Conservation (phyloP, 2,888 invertebrate genomes). For the Tortrix viridana region DNA sequence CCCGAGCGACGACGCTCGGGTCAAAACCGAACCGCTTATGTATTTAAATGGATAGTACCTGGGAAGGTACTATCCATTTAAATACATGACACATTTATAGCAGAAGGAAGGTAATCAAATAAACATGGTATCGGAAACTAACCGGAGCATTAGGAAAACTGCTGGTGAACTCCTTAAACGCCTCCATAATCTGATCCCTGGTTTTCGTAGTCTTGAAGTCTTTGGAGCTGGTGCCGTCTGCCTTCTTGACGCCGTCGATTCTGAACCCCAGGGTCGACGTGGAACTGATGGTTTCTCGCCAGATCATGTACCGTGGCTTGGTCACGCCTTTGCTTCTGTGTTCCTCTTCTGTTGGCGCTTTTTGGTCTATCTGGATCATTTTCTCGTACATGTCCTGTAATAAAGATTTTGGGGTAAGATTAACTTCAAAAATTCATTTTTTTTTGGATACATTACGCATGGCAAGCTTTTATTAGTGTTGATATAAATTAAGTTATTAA, state of each 20-base stretch:
- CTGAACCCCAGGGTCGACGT: conserved; percentile 98
- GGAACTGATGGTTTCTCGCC: conserved; percentile 98
- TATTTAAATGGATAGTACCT: too few species aligned
- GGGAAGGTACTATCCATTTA: too few species aligned
- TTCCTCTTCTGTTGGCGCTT: conserved; percentile 95
- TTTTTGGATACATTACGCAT: not conserved
- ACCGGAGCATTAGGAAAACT: conserved; percentile 92
- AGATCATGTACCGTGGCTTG: conserved; percentile 97
- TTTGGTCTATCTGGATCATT: conserved; percentile 96
- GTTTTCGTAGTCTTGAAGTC: conserved; percentile 97
- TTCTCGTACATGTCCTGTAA: conserved; percentile 97
- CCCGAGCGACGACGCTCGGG: too few species aligned
- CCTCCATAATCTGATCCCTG: conserved; percentile 90
- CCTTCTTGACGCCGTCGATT: conserved; percentile 96
- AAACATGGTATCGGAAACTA: conserved; percentile 62
- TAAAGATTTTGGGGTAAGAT: not conserved
- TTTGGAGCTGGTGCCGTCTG: conserved; percentile 95
- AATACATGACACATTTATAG: too few species aligned
- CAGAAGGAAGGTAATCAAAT: not conserved
- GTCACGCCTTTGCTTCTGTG: conserved; percentile 95
- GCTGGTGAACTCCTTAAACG: conserved; percentile 91
- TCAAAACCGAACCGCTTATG: too few species aligned
- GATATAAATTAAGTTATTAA: too few species aligned
- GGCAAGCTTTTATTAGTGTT: too few species aligned
- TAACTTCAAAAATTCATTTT: too few species aligned